These are phyloP conservation scores for Macrosiphum euphorbiae DNA, from an alignment of 2,888 invertebrate genomes.

Conservation along the genomic window DNA sequence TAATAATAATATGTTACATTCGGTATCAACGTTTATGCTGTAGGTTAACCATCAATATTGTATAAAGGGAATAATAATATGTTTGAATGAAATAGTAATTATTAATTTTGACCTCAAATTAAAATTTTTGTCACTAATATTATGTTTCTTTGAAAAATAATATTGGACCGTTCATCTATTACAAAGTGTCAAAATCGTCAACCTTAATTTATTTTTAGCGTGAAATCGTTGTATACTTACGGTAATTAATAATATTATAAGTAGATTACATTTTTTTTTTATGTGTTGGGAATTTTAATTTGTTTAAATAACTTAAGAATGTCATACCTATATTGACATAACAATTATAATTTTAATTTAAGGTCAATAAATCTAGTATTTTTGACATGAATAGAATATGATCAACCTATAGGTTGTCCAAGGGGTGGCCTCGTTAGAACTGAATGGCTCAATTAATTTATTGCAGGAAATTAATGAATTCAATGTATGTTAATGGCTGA, in stretches of 20 bases:
- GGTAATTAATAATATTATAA: background rate
- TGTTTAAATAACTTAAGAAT: background rate
- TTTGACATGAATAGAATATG: background rate
- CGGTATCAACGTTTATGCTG: background rate
- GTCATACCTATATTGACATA: background rate
- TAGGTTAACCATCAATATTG: background rate
- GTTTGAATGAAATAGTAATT: background rate
- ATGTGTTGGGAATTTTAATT: background rate
- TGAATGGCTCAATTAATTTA: background rate
- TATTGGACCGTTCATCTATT: background rate
- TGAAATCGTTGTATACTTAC: background rate
- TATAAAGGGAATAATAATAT: background rate
- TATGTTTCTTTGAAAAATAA: background rate
- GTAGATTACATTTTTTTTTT: background rate
- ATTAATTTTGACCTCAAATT: background rate
- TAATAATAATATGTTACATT: background rate
- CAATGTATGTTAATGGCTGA: background rate
- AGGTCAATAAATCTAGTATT: background rate
- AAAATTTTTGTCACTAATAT: background rate
- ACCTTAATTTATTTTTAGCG: background rate
- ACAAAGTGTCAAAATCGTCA: background rate
- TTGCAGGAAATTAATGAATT: conserved; percentile 19
- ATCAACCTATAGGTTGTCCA: background rate
- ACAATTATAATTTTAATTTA: background rate
- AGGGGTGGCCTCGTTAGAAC: background rate